These are phyloP conservation scores for Ariolimax columbianus DNA, from an alignment of 2,888 invertebrate species.

Conservation along the genomic window DNA sequence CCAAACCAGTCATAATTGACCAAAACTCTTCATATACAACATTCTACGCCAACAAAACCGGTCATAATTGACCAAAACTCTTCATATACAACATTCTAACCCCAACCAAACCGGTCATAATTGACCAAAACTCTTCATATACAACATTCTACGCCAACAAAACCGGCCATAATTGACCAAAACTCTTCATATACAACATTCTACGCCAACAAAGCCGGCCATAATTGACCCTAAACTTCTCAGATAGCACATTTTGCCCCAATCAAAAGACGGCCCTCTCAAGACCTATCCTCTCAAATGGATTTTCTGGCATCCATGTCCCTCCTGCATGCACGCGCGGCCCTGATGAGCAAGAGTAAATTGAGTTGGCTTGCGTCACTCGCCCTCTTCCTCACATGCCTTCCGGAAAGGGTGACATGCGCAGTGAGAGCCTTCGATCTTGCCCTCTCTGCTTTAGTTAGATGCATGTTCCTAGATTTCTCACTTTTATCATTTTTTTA, in stretches of 20 bases:
- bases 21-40: not conserved
- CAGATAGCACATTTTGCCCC: not conserved
- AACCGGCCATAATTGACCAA: not conserved
- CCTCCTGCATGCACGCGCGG: not conserved
- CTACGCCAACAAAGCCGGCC: no score
- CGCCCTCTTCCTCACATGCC: slow-evolving; percentile 10
- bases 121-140: not conserved
- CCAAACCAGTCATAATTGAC: not conserved
- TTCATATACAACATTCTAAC: no score
- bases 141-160: not conserved
- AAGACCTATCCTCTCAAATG: not conserved
- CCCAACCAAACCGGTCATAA: no score
- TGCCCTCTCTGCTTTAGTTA: not conserved
- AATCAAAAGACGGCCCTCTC: not conserved
- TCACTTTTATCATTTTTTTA: not conserved
- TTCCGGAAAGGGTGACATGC: slow-evolving; percentile 23
- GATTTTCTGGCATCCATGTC: not conserved
- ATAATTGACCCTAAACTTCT: not conserved
- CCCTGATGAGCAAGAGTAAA: slow-evolving; percentile 20
- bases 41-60: not conserved
- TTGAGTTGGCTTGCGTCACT: slow-evolving; percentile 22
- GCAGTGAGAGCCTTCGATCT: not conserved
- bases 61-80: no score
- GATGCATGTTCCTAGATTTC: slow-evolving; percentile 11
- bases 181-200: not conserved